Evolutionary conservation across 1,140 invertebrate species (phyloP).

Genomic region (Harlomillsia oculata): DNA sequence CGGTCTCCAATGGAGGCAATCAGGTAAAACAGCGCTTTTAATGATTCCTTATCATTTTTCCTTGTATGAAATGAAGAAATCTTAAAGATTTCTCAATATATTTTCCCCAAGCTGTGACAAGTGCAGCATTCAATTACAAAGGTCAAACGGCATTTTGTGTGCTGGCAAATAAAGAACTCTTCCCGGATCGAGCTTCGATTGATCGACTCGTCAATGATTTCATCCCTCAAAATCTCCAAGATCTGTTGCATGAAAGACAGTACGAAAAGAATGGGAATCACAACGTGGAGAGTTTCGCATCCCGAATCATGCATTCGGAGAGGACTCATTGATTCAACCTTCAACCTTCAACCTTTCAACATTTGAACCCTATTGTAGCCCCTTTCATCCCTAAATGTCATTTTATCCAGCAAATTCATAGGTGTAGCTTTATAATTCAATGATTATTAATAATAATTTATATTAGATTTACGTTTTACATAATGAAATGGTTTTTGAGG

Average conservation of each 20-base stretch:
- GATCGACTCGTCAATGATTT: not conserved
- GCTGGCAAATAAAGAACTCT: not conserved
- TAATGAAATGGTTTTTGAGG: too few species aligned
- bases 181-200: not conserved
- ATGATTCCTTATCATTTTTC: too few species aligned
- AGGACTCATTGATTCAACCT: too few species aligned
- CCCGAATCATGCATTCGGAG: not conserved
- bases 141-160: not conserved
- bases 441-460: too few species aligned
- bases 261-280: not conserved
- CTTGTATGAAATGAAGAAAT: too few species aligned
- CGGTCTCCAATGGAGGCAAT: not conserved
- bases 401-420: too few species aligned
- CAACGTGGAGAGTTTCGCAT: not conserved
- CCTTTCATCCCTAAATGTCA: too few species aligned
- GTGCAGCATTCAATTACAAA: not conserved
- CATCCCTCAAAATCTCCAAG: not conserved
- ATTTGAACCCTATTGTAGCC: too few species aligned
- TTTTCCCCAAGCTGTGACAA: not conserved
- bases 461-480: too few species aligned
- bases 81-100: too few species aligned
- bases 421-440: too few species aligned
- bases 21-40: not conserved
- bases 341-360: too few species aligned
- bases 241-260: not conserved